Evolutionary conservation across 1,140 invertebrate genomes (phyloP).

Genomic region (Microplitis mediator): DNA sequence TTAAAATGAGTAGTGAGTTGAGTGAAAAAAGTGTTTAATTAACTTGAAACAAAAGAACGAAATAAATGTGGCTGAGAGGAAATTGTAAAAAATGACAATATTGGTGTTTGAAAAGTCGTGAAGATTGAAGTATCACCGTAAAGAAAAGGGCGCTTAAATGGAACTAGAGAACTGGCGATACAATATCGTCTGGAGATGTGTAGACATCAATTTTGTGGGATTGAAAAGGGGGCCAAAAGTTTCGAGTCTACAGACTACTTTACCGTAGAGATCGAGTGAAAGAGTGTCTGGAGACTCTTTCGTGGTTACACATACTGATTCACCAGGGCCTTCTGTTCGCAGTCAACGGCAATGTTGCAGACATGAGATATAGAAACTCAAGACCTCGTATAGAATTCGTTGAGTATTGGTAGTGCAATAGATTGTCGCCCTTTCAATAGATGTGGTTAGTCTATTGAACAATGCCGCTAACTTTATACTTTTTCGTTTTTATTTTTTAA

Average conservation of each 20-base stretch:
- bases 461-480: neutral
- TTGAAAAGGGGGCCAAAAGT: slow-evolving; percentile 25
- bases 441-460: slow-evolving; percentile 1
- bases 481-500: neutral
- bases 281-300: slow-evolving; percentile 3
- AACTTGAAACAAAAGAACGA: neutral
- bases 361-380: slow-evolving; percentile 8
- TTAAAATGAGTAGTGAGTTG: no score
- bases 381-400: slow-evolving; percentile 12
- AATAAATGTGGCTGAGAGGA: neutral
- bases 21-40: neutral
- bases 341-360: slow-evolving; percentile 9
- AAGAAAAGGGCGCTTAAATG: neutral
- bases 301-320: slow-evolving; percentile 19
- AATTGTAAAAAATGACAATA: neutral
- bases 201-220: slow-evolving; percentile 34
- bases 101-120: neutral
- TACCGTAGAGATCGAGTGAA: neutral
- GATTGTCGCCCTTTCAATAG: neutral
- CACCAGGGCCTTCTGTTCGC: slow-evolving; percentile 20
- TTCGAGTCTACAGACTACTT: slow-evolving; percentile 11
- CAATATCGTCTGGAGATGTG: slow-evolving; percentile 32
- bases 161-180: slow-evolving; percentile 16
- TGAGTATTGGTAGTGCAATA: slow-evolving; percentile 3
- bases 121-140: neutral